Conservation (phyloP, 2,888 invertebrate genomes). For the Tetragonisca angustula region DNA sequence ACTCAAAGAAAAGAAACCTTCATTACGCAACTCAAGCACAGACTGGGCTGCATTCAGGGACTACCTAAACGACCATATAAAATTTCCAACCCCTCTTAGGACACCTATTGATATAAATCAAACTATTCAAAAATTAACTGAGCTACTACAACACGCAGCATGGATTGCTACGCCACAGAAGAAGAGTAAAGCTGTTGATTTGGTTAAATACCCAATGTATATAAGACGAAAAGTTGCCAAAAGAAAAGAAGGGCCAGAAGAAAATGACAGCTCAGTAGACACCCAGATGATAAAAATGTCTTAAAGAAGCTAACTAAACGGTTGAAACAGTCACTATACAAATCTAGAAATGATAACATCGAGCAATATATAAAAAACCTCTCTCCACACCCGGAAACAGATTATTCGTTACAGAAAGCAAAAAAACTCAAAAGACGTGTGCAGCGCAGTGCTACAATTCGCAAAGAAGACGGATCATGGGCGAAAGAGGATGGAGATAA, state of each 20-base stretch:
- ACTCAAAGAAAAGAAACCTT: too few relatives aligned
- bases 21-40: too few relatives aligned
- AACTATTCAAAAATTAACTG: neutral
- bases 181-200: neutral
- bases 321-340: too few relatives aligned
- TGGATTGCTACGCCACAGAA: neutral
- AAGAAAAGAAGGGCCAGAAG: neutral
- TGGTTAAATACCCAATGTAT: neutral
- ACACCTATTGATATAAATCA: too few relatives aligned
- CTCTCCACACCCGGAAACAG: neutral
- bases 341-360: neutral
- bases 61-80: too few relatives aligned
- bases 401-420: neutral
- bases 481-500: too few relatives aligned
- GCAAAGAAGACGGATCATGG: too few relatives aligned
- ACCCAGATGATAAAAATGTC: neutral
- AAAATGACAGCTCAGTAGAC: neutral
- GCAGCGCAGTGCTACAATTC: too few relatives aligned
- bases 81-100: too few relatives aligned
- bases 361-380: neutral
- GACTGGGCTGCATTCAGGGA: too few relatives aligned
- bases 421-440: neutral
- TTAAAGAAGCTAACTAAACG: neutral
- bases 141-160: neutral
- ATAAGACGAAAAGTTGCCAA: neutral